Conservation (phyloP, 30 jellyfish, hydroid and myxozoan species). For the Hydra vulgaris region DNA sequence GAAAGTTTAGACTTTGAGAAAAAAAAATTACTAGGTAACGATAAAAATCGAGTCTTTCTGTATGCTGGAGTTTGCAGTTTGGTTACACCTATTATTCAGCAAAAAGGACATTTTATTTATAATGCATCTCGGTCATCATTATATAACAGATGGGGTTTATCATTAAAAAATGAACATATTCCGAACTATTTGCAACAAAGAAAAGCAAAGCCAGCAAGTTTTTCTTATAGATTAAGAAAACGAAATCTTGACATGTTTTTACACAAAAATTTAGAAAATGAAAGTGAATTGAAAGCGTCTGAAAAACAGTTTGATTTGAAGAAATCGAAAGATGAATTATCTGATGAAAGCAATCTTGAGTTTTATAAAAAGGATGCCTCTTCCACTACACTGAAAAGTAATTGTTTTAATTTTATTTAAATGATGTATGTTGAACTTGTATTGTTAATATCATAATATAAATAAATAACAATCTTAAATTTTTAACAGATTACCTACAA, state of each 20-base stretch:
- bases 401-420: neutral
- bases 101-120: conserved; percentile 5
- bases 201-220: neutral
- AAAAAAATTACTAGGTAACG: neutral
- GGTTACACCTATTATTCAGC: neutral
- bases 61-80: conserved; percentile 18
- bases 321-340: neutral
- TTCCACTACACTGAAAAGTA: neutral
- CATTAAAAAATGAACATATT: conserved; percentile 6
- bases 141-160: neutral
- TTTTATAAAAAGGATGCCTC: neutral
- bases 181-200: neutral
- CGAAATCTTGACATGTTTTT: neutral
- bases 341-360: neutral
- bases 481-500: too few relatives aligned
- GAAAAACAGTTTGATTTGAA: neutral
- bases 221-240: neutral
- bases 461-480: too few relatives aligned
- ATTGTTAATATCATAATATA: too few relatives aligned
- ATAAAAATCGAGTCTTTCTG: too few relatives aligned
- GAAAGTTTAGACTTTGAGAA: neutral
- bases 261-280: neutral
- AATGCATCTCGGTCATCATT: conserved; percentile 1
- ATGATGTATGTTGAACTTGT: too few relatives aligned
- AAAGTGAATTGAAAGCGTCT: neutral